phyloP scores from a whole-genome alignment of 2,113 vertebrate species.

The Ammodytes marinus region DNA sequence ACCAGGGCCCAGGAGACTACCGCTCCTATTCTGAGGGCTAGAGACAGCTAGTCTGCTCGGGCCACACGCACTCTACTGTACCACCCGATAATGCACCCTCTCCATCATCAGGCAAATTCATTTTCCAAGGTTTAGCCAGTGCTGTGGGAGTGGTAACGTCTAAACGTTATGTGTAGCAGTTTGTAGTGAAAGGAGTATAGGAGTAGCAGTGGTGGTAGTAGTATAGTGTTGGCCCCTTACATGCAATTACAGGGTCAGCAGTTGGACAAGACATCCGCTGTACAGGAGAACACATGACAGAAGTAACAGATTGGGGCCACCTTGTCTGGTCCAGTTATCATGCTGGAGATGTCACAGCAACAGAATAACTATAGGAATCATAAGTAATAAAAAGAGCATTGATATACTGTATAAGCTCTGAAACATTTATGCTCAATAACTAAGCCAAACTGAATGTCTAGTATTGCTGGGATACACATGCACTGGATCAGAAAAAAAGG shows the following conservation, averaged over 20 bases:
- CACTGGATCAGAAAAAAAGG: slow-evolving; percentile 12
- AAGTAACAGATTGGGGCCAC: slow-evolving; percentile 28
- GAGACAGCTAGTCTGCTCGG: slow-evolving; percentile 79
- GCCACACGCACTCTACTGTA: slow-evolving; percentile 80
- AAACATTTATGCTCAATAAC: slow-evolving; percentile 14
- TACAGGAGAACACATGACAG: slow-evolving; percentile 27
- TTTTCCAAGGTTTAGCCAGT: slow-evolving; percentile 74
- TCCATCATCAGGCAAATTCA: slow-evolving; percentile 84
- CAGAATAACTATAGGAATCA: slow-evolving; percentile 10
- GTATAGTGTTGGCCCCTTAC: slow-evolving; percentile 19
- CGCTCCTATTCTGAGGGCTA: slow-evolving; percentile 70
- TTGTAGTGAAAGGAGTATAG: neutral
- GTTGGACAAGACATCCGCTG: slow-evolving; percentile 34
- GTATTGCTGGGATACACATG: neutral
- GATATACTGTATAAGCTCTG: slow-evolving; percentile 8
- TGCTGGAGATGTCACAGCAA: slow-evolving; percentile 19
- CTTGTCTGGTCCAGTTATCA: slow-evolving; percentile 35
- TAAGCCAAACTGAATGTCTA: slow-evolving; percentile 11
- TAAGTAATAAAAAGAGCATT: slow-evolving; percentile 15
- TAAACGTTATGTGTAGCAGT: slow-evolving; percentile 37
- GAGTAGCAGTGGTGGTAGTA: slow-evolving; percentile 30
- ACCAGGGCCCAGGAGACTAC: slow-evolving; percentile 78
- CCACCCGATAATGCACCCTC: slow-evolving; percentile 80
- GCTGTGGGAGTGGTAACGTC: slow-evolving; percentile 27
- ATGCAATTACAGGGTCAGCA: slow-evolving; percentile 64